phyloP scores from a whole-genome alignment of 2,113 vertebrate species.

The Hypomesus transpacificus region DNA sequence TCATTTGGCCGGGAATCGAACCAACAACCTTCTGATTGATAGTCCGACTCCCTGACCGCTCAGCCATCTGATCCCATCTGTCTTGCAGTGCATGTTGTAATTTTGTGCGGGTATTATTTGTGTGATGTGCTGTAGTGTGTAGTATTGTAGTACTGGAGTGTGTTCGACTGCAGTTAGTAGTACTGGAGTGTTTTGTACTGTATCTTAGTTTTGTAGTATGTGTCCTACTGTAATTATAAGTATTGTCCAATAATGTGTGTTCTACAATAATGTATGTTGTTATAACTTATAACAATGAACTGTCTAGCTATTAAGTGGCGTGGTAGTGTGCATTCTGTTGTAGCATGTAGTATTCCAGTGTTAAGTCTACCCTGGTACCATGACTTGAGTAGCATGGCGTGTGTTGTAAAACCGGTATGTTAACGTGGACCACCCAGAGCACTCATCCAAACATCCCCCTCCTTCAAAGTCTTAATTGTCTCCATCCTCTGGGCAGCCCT shows the following conservation, averaged over 20 bases:
- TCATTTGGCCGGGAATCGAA: too few relatives aligned
- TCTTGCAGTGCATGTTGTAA: too few relatives aligned
- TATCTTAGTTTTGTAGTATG: too few relatives aligned
- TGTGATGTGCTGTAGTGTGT: too few relatives aligned
- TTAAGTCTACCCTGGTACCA: too few relatives aligned
- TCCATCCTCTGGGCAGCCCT: conserved; percentile 69
- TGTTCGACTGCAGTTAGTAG: too few relatives aligned
- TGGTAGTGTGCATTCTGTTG: conserved; percentile 39
- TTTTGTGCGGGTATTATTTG: too few relatives aligned
- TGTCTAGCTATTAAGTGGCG: neutral
- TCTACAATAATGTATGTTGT: conserved; percentile 12
- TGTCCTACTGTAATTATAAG: neutral
- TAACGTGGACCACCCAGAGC: conserved; percentile 70
- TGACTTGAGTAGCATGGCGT: conserved; percentile 31
- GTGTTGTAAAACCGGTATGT: conserved; percentile 64
- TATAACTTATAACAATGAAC: neutral
- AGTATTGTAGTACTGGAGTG: too few relatives aligned
- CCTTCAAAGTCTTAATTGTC: conserved; percentile 70
- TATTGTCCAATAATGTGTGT: conserved; percentile 19
- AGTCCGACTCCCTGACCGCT: too few relatives aligned
- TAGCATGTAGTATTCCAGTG: conserved; percentile 30
- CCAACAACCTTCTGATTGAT: too few relatives aligned
- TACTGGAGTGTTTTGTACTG: too few relatives aligned
- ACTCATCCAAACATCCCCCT: conserved; percentile 46
- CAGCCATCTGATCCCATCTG: too few relatives aligned